Evolutionary conservation across 2,797 vertebrate species (phyloP).

Genomic region (Cheirogaleus major): DNA sequence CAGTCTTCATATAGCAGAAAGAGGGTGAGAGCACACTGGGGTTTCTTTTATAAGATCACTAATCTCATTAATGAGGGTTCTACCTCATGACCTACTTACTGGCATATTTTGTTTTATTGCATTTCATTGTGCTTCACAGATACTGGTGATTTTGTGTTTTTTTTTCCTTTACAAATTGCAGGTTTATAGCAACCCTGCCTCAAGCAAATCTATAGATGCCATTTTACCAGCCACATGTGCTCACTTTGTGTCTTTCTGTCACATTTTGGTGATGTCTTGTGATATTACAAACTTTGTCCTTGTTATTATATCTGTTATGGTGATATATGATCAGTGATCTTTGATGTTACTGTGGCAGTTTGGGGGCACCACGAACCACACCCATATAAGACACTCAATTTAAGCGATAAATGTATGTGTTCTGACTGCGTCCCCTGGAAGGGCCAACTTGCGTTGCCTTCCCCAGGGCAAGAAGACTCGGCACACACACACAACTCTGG

Average conservation of each 20-base stretch:
- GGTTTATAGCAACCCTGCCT: neutral
- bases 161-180: neutral
- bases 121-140: neutral
- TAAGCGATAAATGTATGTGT: neutral
- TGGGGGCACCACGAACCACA: neutral
- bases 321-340: neutral
- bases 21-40: no score
- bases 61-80: neutral
- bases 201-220: fast-evolving
- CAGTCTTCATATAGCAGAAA: neutral
- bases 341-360: neutral
- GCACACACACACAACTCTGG: no score
- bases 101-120: neutral
- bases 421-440: neutral
- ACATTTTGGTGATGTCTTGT: neutral
- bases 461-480: no score
- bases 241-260: neutral
- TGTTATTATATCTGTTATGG: neutral
- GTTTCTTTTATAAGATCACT: neutral
- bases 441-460: no score
- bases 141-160: neutral
- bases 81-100: neutral
- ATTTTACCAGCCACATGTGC: neutral
- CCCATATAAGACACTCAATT: neutral
- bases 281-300: neutral